Evolutionary conservation across 2,888 invertebrate genomes (phyloP).

Genomic region (Lasioglossum oenotherae): DNA sequence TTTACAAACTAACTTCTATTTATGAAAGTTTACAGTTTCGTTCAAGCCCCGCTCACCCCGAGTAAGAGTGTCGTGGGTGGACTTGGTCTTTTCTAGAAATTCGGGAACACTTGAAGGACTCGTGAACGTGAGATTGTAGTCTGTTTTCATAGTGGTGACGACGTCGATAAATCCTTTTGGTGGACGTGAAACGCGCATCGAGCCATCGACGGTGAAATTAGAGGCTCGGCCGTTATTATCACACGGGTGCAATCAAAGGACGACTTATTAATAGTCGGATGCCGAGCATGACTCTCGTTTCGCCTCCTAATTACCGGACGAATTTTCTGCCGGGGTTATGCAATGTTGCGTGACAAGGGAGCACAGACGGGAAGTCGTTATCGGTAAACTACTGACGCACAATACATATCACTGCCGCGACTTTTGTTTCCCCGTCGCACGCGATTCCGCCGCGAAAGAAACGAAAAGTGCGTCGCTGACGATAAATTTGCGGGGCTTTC

Average conservation of each 20-base stretch:
- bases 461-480: neutral
- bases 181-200: neutral
- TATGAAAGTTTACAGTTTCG: too few species aligned
- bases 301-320: neutral
- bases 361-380: neutral
- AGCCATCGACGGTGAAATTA: neutral
- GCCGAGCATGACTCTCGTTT: neutral
- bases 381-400: neutral
- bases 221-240: neutral
- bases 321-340: neutral
- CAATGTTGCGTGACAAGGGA: neutral
- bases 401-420: neutral
- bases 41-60: too few species aligned
- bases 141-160: neutral
- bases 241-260: neutral
- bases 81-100: neutral
- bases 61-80: too few species aligned
- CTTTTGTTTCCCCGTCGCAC: neutral
- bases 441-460: neutral
- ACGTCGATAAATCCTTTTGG: constrained; percentile 13
- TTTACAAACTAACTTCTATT: too few species aligned
- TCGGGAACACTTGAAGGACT: neutral
- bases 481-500: neutral
- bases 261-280: neutral
- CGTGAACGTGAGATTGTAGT: neutral